A percentile compares a stretch with the other conserved stretches of the same genome.
Evolutionary conservation across 2,797 vertebrate genomes (phyloP).

Genomic region (Masticophis lateralis): DNA sequence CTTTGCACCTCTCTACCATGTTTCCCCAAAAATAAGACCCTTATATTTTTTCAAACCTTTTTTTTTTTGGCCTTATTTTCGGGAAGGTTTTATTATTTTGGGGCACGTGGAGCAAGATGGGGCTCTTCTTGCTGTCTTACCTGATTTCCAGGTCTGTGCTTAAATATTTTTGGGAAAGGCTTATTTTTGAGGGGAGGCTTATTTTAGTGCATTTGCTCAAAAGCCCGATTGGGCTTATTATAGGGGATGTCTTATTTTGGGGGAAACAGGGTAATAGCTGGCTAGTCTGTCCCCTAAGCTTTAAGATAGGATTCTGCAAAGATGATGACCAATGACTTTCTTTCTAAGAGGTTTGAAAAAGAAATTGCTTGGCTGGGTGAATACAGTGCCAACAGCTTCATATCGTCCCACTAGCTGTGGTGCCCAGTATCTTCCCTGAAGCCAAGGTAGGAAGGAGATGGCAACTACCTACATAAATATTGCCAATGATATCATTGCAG

Average conservation of each 20-base stretch:
- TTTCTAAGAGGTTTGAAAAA: neutral
- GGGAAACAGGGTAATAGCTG: neutral
- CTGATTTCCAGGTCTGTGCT: no score
- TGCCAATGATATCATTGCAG: neutral
- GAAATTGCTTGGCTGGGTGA: neutral
- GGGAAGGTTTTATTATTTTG: no score
- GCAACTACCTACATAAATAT: neutral
- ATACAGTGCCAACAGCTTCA: neutral
- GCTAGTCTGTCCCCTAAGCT: neutral
- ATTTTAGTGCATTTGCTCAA: no score
- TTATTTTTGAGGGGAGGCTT: no score
- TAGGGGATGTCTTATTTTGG: no score
- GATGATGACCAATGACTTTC: neutral
- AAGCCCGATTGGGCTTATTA: no score
- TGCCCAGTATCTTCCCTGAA: neutral
- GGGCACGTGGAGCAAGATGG: no score
- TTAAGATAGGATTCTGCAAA: neutral
- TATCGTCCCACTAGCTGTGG: neutral
- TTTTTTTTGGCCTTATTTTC: no score
- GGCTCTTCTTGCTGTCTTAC: no score
- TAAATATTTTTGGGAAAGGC: no score
- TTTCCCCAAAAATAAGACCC: no score
- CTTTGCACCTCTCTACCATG: neutral
- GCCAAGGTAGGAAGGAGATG: neutral
- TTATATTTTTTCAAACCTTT: no score